Base-by-base conservation (phyloP, 2,888 invertebrate species). In the Rhamphomyia laevipes region DNA sequence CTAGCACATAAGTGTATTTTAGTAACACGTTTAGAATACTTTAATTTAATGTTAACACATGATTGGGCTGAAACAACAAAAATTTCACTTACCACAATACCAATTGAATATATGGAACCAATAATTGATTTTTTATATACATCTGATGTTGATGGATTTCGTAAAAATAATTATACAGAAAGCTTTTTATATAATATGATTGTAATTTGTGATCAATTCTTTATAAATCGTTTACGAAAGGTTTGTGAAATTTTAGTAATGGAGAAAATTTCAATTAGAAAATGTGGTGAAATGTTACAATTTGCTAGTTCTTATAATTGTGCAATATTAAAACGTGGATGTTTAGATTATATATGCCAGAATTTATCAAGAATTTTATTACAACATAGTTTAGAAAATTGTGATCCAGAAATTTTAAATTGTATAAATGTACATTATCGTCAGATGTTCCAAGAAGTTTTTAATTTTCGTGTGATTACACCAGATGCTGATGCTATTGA, bases 1-100 rank as follows among this genome's bases (percentile, higher is more conserved):
- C 66, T 73, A 1, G 89, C 86, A 0, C 91, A 92, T 64, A 84
- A 82, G 61, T 91, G 89, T 62, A 72, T 92, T n/a, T 68, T 92
- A 16, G 81, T 83, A 0, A 82, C 87, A 0, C 70, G 89, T 31
- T 70, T 86, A n/a, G 89, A 91, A 55, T 92, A 91, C 67, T 92
- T 92, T 64, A 78, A 80, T 52, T 83, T 83, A 59, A 86, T 92
- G 86, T 83, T 91, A 58, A 78, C 81, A 60, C 78, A 81, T 59
- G 78, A 82, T 41, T 91, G 90, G 90, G 61, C 64, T 2, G 67
- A 68, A 53, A 61, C 59, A 3, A 58, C 59, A 5, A 58, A 57
- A 0, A 63, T 70, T 2, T 64, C 62, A 53, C 53, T 71, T 38
- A 58, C 58, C 10, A 64, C 65, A 3, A 61, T 70, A 16, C 64